phyloP scores from a whole-genome alignment of 2,113 vertebrate genomes.

The Pelusios castaneus region DNA sequence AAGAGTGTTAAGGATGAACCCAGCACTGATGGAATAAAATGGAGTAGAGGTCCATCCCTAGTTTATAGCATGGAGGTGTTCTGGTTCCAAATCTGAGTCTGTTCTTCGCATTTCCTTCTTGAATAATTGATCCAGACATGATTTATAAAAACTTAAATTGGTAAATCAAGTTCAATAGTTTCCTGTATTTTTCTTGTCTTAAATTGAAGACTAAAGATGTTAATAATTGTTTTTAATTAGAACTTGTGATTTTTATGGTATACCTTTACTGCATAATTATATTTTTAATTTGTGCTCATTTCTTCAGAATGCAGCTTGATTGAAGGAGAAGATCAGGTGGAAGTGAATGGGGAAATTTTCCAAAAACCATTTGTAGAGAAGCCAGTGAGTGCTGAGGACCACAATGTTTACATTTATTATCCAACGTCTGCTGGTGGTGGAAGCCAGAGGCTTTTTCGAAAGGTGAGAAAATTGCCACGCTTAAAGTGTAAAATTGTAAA shows the following conservation, averaged over 20 bases:
- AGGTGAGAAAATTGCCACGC: conserved; percentile 71
- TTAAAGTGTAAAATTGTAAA: background rate
- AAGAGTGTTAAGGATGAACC: background rate
- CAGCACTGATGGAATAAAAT: background rate
- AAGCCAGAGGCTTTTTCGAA: conserved; percentile 91
- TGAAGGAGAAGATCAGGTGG: conserved; percentile 93
- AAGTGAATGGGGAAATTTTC: conserved; percentile 92
- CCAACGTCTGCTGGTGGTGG: conserved; percentile 91
- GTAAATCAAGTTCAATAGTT: background rate
- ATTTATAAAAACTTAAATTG: background rate
- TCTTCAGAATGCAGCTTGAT: conserved; percentile 87
- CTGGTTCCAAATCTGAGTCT: background rate
- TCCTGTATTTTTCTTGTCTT: background rate
- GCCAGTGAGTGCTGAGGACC: conserved; percentile 91
- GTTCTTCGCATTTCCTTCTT: background rate
- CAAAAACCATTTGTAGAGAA: conserved; percentile 94
- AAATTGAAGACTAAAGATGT: background rate
- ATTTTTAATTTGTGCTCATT: background rate
- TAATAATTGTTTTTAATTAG: background rate
- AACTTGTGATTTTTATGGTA: background rate
- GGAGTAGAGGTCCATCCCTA: background rate
- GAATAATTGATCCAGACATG: background rate
- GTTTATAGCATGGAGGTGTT: background rate
- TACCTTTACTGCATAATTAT: background rate
- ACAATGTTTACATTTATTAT: conserved; percentile 94